Evolutionary conservation across 2,888 invertebrate genomes (phyloP).

Genomic region (Linnaemya vulpina): DNA sequence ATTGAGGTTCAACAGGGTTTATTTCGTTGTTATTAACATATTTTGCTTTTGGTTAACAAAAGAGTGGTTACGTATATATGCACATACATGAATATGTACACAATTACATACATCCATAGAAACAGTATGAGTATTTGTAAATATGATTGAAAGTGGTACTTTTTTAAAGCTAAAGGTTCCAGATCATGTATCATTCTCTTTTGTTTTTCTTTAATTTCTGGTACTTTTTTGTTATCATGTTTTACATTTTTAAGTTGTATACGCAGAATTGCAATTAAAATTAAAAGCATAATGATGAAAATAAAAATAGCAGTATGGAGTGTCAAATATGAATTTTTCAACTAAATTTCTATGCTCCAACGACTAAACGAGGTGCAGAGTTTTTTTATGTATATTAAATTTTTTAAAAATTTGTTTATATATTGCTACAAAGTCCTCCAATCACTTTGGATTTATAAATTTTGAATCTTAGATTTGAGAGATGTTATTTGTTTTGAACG

Average conservation of each 20-base stretch:
- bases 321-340: not conserved
- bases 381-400: no score
- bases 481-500: no score
- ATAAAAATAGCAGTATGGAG: slow-evolving; percentile 19
- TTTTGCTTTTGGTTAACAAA: slow-evolving; percentile 1
- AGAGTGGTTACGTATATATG: not conserved
- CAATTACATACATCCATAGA: not conserved
- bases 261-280: slow-evolving; percentile 78
- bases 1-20: slow-evolving; percentile 54
- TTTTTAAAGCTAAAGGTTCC: slow-evolving; percentile 35
- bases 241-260: slow-evolving; percentile 60
- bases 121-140: slow-evolving; percentile 5
- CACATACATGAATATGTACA: not conserved
- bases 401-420: no score
- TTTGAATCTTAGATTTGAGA: no score
- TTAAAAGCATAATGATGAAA: slow-evolving; percentile 72
- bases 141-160: slow-evolving; percentile 13
- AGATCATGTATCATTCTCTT: slow-evolving; percentile 56
- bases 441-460: no score
- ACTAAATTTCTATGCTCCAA: not conserved
- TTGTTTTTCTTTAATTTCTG: slow-evolving; percentile 31
- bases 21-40: not conserved
- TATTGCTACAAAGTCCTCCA: no score
- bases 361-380: no score
- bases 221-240: slow-evolving; percentile 43